Base-by-base conservation (phyloP, 1,140 invertebrate species). In the Euschistus heros region DNA sequence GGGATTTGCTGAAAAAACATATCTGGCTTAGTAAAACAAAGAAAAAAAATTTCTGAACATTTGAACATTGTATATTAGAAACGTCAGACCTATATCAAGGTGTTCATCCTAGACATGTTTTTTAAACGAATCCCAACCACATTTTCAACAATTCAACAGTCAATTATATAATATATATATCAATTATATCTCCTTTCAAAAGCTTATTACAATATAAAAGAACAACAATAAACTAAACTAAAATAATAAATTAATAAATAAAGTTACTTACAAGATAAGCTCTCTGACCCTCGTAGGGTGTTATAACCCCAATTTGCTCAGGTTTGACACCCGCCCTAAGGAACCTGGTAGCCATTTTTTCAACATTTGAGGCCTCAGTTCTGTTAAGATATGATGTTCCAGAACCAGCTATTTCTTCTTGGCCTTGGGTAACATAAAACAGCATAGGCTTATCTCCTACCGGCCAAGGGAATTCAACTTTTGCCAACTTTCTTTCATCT, bases 221-320 rank as follows among this genome's bases (percentile, higher is more conserved):
- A 22, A 27, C n/a, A n/a, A n/a, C n/a, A n/a, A n/a, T n/a, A n/a
- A n/a, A n/a, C n/a, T n/a, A 47, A 47, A 22, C 2, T 63, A n/a
- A 46, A 44, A 64, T 54, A 63, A 13, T 63, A 24, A 55, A 55
- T 27, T 7, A 6, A 33, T n/a, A 27, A 59, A 8, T 33, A 20
- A 24, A n/a, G n/a, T n/a, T n/a, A 69, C 64, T 69, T 62, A 88
- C 96, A 57, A 99, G 78, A 76, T 97, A 99, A 0, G 96, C 94
- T n/a, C 97, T 78, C 74, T 99, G 97, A 0, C 97, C 94, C 78
- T 99, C 97, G 70, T 99, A 99, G 0, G 97, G 97, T 0, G 97
- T 99, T 52, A 99, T 97, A 27, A 99, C 93, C n/a, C 97, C 97
- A 65, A 99, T 99, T 75, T 99, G 97, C 71, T 97, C 94, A 0